These are phyloP conservation scores for Andinoacara biseriatus DNA, from an alignment of 2,113 vertebrate genomes.

Conservation along the genomic window DNA sequence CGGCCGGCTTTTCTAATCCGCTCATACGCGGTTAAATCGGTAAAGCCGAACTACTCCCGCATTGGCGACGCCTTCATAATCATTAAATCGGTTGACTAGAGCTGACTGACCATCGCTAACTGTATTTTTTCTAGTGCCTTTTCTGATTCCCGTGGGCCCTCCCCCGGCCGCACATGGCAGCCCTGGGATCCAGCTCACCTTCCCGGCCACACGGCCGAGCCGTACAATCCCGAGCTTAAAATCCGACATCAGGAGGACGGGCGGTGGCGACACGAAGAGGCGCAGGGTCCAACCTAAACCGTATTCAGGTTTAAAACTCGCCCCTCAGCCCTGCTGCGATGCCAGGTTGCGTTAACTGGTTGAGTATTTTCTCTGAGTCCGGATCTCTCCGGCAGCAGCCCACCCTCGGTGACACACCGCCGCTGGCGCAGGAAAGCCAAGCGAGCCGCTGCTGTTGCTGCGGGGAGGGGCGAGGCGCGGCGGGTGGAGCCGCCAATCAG, in stretches of 20 bases:
- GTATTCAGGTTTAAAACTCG: conserved; percentile 42
- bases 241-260: conserved; percentile 88
- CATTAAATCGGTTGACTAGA: neutral
- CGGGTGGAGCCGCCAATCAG: neutral
- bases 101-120: neutral
- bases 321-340: conserved; percentile 72
- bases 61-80: neutral
- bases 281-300: conserved; percentile 40
- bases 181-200: conserved; percentile 84
- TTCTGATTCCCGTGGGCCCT: conserved; percentile 67
- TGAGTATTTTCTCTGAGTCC: conserved; percentile 61
- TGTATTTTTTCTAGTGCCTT: conserved; percentile 23
- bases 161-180: conserved; percentile 83
- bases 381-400: conserved; percentile 73
- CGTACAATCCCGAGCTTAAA: conserved; percentile 96
- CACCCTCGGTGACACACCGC: conserved; percentile 79
- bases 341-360: conserved; percentile 59
- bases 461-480: conserved; percentile 52
- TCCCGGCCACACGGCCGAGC: conserved; percentile 96
- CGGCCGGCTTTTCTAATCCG: conserved; percentile 61
- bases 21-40: conserved; percentile 27
- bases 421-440: conserved; percentile 76
- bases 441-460: conserved; percentile 26
- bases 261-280: conserved; percentile 38
- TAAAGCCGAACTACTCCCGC: neutral